Percentiles rank a stretch among this genome's conserved stretches.
Evolutionary conservation across 2,113 vertebrate species (phyloP).

Genomic region (Macaca mulatta): DNA sequence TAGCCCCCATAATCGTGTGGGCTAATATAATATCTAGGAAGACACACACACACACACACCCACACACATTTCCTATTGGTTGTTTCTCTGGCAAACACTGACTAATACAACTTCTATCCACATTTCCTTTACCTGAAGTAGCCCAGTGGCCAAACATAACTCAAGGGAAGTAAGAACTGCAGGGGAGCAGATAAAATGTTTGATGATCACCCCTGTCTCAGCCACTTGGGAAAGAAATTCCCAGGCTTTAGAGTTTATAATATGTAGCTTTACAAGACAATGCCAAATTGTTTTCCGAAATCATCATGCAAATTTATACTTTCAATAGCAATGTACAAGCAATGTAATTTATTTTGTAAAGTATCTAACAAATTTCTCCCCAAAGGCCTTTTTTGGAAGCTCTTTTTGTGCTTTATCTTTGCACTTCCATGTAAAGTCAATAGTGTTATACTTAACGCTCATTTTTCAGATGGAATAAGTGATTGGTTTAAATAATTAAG

Average conservation of each 20-base stretch:
- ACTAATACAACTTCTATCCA: not conserved
- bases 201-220: not conserved
- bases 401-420: not conserved
- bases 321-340: not conserved
- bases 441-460: not conserved
- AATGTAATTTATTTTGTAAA: not conserved
- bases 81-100: not conserved
- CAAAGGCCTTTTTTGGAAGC: not conserved
- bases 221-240: not conserved
- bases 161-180: not conserved
- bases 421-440: not conserved
- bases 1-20: not conserved
- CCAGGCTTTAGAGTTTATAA: not conserved
- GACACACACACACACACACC: not conserved
- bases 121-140: not conserved
- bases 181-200: not conserved
- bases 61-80: not conserved
- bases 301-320: not conserved
- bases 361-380: not conserved
- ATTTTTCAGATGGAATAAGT: not conserved
- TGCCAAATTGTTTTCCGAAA: slow-evolving; percentile 1
- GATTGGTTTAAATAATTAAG: slow-evolving; percentile 6
- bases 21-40: not conserved
- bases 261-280: not conserved
- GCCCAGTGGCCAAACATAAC: not conserved